A percentile compares a stretch with the other conserved stretches of the same genome.
Conservation (phyloP, 2,888 invertebrate species). For the Chydorus sphaericus region DNA sequence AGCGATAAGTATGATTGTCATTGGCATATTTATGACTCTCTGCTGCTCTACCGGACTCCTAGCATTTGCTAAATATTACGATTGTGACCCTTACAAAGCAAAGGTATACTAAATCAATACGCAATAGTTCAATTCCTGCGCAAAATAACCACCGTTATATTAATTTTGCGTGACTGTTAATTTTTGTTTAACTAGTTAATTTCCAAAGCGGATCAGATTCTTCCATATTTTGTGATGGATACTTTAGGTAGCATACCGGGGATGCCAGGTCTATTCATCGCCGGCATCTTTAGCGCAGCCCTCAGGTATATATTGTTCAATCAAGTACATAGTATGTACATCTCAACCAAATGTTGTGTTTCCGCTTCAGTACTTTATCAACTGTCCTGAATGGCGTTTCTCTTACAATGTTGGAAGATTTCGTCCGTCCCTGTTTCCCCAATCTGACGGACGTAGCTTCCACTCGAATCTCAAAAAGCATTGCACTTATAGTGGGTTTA, state of each 20-base stretch:
- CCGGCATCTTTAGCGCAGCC: too few species aligned
- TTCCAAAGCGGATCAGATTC: too few species aligned
- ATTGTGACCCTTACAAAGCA: conserved; percentile 69
- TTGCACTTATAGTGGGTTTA: conserved; percentile 54
- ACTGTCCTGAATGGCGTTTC: neutral
- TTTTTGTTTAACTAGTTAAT: too few species aligned
- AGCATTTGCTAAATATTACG: conserved; percentile 60
- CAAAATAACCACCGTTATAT: neutral
- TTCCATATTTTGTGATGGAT: too few species aligned
- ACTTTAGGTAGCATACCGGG: too few species aligned
- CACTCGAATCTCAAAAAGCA: conserved; percentile 44
- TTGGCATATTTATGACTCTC: too few species aligned
- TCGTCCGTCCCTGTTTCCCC: conserved; percentile 46
- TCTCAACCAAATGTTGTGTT: neutral
- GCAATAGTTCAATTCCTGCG: conserved; percentile 17
- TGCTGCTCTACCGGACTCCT: too few species aligned
- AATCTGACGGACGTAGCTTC: conserved; percentile 25
- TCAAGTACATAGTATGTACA: too few species aligned
- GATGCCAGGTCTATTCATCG: too few species aligned
- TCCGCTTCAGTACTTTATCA: neutral
- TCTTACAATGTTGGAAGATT: conserved; percentile 55
- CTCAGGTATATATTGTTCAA: too few species aligned
- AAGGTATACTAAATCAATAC: conserved; percentile 33
- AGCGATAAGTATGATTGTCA: too few species aligned
- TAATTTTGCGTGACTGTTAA: neutral